A percentile compares a stretch with the other conserved stretches of the same genome.
Conservation (phyloP, 2,113 vertebrate species). For the Thinocorus orbignyianus region DNA sequence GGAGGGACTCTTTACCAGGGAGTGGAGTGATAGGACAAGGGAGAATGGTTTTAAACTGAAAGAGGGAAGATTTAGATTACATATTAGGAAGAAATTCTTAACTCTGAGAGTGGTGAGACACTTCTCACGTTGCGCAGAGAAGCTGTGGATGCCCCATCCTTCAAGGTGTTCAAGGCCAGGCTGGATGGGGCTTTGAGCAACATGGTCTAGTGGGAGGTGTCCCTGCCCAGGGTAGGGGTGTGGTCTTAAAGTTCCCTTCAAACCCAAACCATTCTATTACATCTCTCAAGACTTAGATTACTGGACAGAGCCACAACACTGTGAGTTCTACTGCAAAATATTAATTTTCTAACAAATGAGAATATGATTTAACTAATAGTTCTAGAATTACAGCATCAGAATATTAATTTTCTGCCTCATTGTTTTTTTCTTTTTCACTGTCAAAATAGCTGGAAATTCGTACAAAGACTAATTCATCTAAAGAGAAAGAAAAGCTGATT, state of each 20-base stretch:
- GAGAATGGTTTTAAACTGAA: not conserved
- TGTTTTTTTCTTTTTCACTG: constrained; percentile 41
- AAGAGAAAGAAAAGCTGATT: constrained; percentile 50
- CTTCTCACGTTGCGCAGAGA: not conserved
- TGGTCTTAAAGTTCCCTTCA: not conserved
- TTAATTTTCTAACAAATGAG: constrained; percentile 14
- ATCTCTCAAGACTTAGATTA: not conserved
- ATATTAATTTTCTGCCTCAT: constrained; percentile 68
- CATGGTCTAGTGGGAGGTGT: not conserved
- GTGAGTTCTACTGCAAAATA: constrained; percentile 8
- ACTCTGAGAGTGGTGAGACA: not conserved
- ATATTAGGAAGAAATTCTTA: not conserved
- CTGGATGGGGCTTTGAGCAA: not conserved
- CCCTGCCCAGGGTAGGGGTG: not conserved
- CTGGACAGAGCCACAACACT: not conserved
- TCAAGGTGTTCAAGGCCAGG: not conserved
- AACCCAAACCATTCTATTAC: not conserved
- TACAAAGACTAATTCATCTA: constrained; percentile 54
- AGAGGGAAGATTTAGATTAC: not conserved
- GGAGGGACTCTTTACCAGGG: not conserved
- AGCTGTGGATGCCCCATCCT: not conserved
- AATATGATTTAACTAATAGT: constrained; percentile 36
- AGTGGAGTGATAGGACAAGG: not conserved
- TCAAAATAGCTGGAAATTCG: constrained; percentile 36
- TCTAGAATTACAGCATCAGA: constrained; percentile 53